Evolutionary conservation across 2,113 vertebrate species (phyloP).

Genomic region (Elaphurus davidianus): DNA sequence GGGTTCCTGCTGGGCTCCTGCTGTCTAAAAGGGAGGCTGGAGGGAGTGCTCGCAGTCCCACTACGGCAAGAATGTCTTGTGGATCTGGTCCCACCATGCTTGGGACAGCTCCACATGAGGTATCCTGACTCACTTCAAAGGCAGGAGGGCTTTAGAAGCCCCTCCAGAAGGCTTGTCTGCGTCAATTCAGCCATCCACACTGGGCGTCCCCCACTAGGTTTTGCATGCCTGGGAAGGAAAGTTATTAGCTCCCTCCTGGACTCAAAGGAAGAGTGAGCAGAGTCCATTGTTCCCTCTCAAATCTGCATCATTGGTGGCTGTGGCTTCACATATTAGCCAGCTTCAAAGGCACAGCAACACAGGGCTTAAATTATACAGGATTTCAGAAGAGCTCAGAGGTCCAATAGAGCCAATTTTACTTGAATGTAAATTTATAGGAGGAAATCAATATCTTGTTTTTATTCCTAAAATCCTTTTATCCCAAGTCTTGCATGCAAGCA

Average conservation of each 20-base stretch:
- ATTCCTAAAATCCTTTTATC: not conserved
- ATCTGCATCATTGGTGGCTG: not conserved
- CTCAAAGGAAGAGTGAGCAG: constrained; percentile 50
- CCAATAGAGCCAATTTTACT: not conserved
- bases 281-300: not conserved
- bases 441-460: not conserved
- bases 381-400: not conserved
- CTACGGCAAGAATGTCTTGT: not conserved
- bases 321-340: not conserved
- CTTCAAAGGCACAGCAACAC: not conserved
- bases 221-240: not conserved
- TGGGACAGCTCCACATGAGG: not conserved
- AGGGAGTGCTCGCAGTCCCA: not conserved
- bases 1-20: not conserved
- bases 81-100: not conserved
- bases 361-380: not conserved
- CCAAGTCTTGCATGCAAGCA: not conserved
- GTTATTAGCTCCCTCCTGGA: constrained; percentile 47
- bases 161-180: constrained; percentile 3
- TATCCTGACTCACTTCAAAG: constrained; percentile 52
- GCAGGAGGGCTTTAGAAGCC: not conserved
- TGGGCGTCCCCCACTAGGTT: constrained; percentile 2
- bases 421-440: not conserved
- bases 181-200: not conserved
- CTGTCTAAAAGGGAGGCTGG: not conserved